A percentile compares a stretch with the other conserved stretches of the same genome.
These are phyloP conservation scores for Baryphthengus martii DNA, from an alignment of 2,113 vertebrate genomes.

Conservation along the genomic window DNA sequence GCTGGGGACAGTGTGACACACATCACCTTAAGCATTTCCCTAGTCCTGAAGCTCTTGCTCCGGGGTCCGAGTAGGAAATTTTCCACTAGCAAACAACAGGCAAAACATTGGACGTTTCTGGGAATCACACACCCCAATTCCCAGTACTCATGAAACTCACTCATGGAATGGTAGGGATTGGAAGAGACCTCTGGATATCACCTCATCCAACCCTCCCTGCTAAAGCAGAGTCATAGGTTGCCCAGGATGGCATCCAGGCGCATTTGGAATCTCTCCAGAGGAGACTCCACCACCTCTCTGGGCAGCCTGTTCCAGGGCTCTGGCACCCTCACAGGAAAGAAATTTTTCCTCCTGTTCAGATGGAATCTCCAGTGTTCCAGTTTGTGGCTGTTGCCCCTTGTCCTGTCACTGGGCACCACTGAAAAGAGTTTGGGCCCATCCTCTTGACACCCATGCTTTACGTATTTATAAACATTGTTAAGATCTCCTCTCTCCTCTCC, in stretches of 20 bases:
- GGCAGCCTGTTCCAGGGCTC: background rate
- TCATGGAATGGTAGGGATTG: background rate
- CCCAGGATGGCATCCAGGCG: background rate
- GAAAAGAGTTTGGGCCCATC: background rate
- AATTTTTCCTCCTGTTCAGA: background rate
- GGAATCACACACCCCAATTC: background rate
- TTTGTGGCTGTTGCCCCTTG: background rate
- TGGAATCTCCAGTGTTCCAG: background rate
- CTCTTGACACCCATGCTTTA: background rate
- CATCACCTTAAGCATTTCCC: accelerated
- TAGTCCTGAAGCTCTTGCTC: background rate
- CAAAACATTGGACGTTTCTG: background rate
- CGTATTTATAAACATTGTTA: background rate
- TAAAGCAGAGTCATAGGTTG: background rate
- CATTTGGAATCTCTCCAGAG: background rate
- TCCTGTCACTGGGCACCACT: background rate
- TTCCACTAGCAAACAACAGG: background rate
- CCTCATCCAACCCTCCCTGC: no score
- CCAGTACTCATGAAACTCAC: background rate
- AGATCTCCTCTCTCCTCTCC: background rate
- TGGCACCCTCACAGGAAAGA: background rate
- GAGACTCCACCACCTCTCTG: background rate
- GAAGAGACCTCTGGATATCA: no score
- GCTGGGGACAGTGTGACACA: background rate
- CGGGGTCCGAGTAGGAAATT: accelerated